Base-by-base conservation (phyloP, 2,888 invertebrate genomes). In the Rhagophthalmus giganteus region DNA sequence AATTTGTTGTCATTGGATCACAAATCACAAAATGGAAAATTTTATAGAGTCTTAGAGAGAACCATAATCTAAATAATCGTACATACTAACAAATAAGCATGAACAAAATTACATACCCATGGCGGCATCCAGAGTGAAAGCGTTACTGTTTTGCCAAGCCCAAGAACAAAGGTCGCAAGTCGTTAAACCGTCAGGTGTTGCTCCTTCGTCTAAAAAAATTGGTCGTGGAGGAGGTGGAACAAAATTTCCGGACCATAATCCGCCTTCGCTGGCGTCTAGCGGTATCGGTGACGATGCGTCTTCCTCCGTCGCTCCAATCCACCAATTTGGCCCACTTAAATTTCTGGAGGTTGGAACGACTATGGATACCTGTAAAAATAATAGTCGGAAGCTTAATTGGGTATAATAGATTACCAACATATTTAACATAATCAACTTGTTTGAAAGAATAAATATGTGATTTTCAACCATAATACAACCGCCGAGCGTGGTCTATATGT, bases 81-180 rank as follows among this genome's bases (percentile, higher is more conserved):
- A 27, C 27, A 27, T 27, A 3, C 11, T 27, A 27, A 27, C 11
- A 2, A 10, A 10, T 27, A 27, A 3, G 27, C n/a, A 8, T 7
- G 7, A 27, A 10, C 12, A 31, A 9, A 27, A 9, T 28, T 27
- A 76, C 79, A 77, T 69, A 83, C 84, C 83, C 67, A 81, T 76
- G 59, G 81, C 78, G 58, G 80, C 79, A 63, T 83, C 83, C 58
- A 80, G 49, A 3, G 64, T 59, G 77, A 79, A 74, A 75, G 63
- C 56, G 38, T 67, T 65, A 32, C 59, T 62, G 15, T 76, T 76
- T 68, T 81, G 81, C 79, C 83, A 82, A 63, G 86, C 86, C 86
- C 86, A 86, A 62, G 85, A 79, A 73, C 86, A 86, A 61, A 86
- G 79, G 76, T 86, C 86, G 74, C 86, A 86, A 68, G 85, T 85